phyloP scores from a whole-genome alignment of 2,113 vertebrate genomes.

The Scopus umbretta region DNA sequence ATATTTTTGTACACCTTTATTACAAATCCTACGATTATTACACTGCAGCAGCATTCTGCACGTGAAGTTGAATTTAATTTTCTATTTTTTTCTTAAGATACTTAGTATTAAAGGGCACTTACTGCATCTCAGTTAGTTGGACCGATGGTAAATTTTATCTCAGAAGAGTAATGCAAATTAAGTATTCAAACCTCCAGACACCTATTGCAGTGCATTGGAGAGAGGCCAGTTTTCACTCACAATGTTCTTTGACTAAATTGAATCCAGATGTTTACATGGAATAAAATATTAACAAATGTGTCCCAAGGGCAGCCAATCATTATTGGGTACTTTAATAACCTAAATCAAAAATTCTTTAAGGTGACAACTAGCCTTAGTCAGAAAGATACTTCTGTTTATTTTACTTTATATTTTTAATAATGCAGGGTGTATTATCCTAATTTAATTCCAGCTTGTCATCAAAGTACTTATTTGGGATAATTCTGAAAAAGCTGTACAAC shows the following conservation, averaged over 20 bases:
- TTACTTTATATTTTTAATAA: conserved; percentile 29
- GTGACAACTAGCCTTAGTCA: conserved; percentile 21
- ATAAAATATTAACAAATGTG: conserved; percentile 62
- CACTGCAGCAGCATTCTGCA: not conserved
- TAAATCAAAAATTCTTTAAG: conserved; percentile 45
- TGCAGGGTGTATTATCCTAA: not conserved
- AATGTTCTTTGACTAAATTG: conserved; percentile 51
- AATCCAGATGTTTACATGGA: conserved; percentile 71
- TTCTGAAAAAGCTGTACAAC: conserved; percentile 25
- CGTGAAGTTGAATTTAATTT: not conserved
- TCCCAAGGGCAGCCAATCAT: conserved; percentile 43
- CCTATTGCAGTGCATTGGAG: conserved; percentile 24
- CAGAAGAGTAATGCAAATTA: not conserved
- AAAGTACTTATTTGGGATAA: conserved; percentile 26
- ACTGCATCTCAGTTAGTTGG: not conserved
- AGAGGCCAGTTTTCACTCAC: conserved; percentile 36
- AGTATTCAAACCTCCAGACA: conserved; percentile 26
- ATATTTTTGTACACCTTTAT: not conserved
- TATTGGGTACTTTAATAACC: conserved; percentile 62
- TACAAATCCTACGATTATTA: not conserved
- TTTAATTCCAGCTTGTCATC: conserved; percentile 44
- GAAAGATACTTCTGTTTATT: conserved; percentile 2
- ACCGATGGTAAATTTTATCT: conserved; percentile 34
- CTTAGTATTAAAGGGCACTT: not conserved
- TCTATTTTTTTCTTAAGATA: not conserved